phyloP scores from a whole-genome alignment of 2,888 invertebrate species.

The Leptinotarsa haldemani region DNA sequence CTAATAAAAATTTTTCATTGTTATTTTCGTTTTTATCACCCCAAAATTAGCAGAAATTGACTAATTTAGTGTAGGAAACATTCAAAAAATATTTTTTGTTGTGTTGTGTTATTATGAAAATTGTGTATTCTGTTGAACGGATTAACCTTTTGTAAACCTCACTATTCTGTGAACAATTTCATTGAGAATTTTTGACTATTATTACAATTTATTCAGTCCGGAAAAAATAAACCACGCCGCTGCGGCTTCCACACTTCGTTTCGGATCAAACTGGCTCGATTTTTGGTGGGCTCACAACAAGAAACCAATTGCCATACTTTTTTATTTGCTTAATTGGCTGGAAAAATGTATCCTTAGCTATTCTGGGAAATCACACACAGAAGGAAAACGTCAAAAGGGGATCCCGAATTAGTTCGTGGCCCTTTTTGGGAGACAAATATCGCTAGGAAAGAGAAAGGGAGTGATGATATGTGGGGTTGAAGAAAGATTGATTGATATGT shows the following conservation, averaged over 20 bases:
- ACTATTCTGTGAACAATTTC: too few species aligned
- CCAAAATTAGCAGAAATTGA: too few species aligned
- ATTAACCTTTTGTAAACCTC: too few species aligned
- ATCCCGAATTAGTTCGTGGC: background rate
- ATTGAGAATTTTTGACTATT: too few species aligned
- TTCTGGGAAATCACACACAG: conserved; percentile 16
- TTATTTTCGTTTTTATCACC: too few species aligned
- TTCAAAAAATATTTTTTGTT: too few species aligned
- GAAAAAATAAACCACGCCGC: background rate
- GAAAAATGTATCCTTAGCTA: conserved; percentile 14
- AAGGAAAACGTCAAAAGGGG: conserved; percentile 8
- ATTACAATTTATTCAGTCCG: background rate
- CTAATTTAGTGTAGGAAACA: too few species aligned
- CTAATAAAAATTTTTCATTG: too few species aligned
- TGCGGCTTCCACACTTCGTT: conserved; percentile 44
- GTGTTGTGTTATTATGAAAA: too few species aligned
- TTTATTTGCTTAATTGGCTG: conserved; percentile 31
- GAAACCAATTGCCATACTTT: conserved; percentile 35
- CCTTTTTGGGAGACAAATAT: background rate
- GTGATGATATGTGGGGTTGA: background rate
- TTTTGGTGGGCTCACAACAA: conserved; percentile 44
- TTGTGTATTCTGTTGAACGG: too few species aligned
- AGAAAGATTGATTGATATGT: background rate
- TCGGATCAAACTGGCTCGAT: conserved; percentile 46
- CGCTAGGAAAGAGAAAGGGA: background rate